Base-by-base conservation (phyloP, 2,888 invertebrate species). In the Lycophotia porphyrea region DNA sequence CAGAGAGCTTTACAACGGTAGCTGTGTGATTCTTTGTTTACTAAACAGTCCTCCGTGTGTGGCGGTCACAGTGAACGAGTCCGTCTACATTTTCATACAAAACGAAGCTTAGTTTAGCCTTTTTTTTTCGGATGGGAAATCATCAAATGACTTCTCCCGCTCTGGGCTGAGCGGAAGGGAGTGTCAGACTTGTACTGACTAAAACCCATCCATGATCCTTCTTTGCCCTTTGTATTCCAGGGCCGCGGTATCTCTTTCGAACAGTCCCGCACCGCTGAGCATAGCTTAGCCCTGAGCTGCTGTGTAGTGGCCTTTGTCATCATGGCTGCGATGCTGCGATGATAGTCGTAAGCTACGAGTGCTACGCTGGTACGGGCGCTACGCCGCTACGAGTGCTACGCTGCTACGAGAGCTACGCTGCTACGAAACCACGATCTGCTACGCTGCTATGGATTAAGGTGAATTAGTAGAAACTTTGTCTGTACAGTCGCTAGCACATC, bases 321-420 rank as follows among this genome's bases (percentile, higher is more conserved):
- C 1, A 4, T 24, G 18, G 9, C 24, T 78, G 9, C 27, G 24
- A 42, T 18, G 7, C 63, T 76, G 63, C 34, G 15, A 5, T 47
- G 60, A n/a, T 75, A 61, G 47, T n/a, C 21, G 15, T 18, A 31
- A 49, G 21, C 47, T 76, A 39, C 47, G 42, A 42, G 24, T 39
- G 76, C 55, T 76, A 64, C 5, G 9, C 15, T 27, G 8, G n/a
- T n/a, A n/a, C n/a, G n/a, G n/a, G n/a, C n/a, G n/a, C n/a, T n/a
- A n/a, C n/a, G n/a, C n/a, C n/a, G n/a, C n/a, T 76, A 11, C 39
- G 31, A 39, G 36, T 27, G 11, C 61, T 75, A 75, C 47, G 15
- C 47, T 9, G 24, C 58, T 74, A 39, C 47, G 34, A 34, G 24
- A 44, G 76, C 64, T 75, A n/a, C 49, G 39, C 44, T 60, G 18